A percentile compares a stretch with the other conserved stretches of the same genome.
Conservation (phyloP, 2,113 vertebrate species). For the Cheirogaleus medius region DNA sequence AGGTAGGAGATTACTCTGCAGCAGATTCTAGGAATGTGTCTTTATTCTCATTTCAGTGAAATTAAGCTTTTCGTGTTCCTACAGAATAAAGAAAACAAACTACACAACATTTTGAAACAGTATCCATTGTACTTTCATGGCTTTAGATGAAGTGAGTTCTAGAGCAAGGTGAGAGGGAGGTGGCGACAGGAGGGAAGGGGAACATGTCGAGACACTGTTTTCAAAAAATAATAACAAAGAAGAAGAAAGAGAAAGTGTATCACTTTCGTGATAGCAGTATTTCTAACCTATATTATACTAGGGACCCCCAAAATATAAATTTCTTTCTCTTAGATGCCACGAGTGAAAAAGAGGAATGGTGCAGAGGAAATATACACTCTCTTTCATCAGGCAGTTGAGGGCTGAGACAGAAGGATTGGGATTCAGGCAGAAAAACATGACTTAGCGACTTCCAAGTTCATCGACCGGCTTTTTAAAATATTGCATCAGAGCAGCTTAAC, state of each 20-base stretch:
- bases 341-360: not conserved
- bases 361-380: not conserved
- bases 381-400: not conserved
- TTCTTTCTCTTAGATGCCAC: not conserved
- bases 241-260: not conserved
- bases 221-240: not conserved
- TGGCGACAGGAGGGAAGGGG: fast-evolving
- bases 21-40: not conserved
- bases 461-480: not conserved
- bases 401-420: not conserved
- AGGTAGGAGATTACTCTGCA: not conserved
- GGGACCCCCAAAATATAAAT: not conserved
- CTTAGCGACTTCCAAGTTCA: not conserved
- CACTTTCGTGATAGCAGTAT: not conserved
- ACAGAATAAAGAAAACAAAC: not conserved
- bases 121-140: not conserved
- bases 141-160: not conserved
- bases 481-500: not conserved
- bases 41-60: conserved; percentile 1
- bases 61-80: not conserved
- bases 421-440: not conserved
- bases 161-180: not conserved
- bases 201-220: not conserved
- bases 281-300: not conserved
- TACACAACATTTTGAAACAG: not conserved